Conservation (phyloP, 2,888 invertebrate genomes). For the Dryomyza anilis region DNA sequence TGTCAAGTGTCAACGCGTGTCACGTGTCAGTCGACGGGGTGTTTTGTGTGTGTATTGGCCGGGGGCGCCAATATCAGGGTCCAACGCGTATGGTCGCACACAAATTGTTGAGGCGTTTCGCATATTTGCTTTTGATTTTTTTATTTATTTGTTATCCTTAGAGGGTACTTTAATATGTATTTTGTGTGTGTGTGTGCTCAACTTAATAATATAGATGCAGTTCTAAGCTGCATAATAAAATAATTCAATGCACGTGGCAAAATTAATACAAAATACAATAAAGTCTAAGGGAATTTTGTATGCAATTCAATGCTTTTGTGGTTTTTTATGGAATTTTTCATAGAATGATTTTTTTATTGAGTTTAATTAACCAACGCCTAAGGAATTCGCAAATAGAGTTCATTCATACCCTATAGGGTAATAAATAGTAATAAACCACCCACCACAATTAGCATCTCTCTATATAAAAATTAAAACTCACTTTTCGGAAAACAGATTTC, state of each 20-base stretch:
- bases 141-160: constrained; percentile 24
- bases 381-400: too few species aligned
- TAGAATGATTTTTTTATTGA: neutral
- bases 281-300: constrained; percentile 49
- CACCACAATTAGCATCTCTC: too few species aligned
- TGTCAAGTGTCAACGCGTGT: constrained; percentile 37
- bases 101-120: constrained; percentile 35
- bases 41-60: neutral
- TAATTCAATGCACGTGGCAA: constrained; percentile 57
- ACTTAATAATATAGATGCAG: too few species aligned
- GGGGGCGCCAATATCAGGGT: constrained; percentile 6
- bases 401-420: too few species aligned
- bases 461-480: too few species aligned
- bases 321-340: neutral
- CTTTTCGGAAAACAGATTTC: too few species aligned
- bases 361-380: too few species aligned
- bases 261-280: too few species aligned
- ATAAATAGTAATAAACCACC: too few species aligned
- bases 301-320: neutral
- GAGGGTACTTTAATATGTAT: neutral
- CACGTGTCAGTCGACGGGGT: neutral
- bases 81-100: constrained; percentile 25
- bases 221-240: constrained; percentile 47
- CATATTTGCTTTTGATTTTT: neutral
- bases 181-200: constrained; percentile 7